A percentile compares a stretch with the other conserved stretches of the same genome.
Conservation (phyloP, 2,888 invertebrate species). For the Cerastis leucographa region DNA sequence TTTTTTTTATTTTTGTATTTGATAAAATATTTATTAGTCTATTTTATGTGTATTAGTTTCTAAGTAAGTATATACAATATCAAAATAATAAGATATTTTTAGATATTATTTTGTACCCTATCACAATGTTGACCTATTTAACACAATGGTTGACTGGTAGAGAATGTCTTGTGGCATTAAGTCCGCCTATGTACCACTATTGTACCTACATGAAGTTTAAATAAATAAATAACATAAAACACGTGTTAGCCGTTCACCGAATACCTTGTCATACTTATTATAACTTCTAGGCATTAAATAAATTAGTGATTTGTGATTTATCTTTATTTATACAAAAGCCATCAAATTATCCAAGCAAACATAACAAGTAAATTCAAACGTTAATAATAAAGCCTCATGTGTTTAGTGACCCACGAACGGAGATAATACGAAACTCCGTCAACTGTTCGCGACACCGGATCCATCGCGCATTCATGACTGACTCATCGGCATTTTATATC, state of each 20-base stretch:
- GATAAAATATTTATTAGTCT: no score
- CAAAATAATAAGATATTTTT: no score
- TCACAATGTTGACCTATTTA: no score
- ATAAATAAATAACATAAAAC: neutral
- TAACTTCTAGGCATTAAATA: neutral
- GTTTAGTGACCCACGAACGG: conserved; percentile 26
- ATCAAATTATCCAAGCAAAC: conserved; percentile 22
- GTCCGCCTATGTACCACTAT: neutral
- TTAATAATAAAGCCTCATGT: conserved; percentile 16
- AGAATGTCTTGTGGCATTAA: neutral
- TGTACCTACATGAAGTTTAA: neutral
- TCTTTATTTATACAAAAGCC: neutral
- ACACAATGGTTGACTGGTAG: neutral
- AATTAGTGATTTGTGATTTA: neutral
- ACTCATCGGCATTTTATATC: conserved; percentile 45
- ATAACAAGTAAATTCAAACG: conserved; percentile 9
- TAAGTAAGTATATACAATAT: no score
- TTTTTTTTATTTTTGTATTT: no score
- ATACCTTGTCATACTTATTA: neutral
- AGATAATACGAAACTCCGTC: conserved; percentile 30
- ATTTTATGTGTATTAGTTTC: no score
- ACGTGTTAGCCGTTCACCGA: neutral
- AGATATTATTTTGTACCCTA: no score
- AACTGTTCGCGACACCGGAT: conserved; percentile 25
- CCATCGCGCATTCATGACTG: conserved; percentile 35